phyloP scores from a whole-genome alignment of 1,140 invertebrate genomes.

The Lasioglossum albipes region DNA sequence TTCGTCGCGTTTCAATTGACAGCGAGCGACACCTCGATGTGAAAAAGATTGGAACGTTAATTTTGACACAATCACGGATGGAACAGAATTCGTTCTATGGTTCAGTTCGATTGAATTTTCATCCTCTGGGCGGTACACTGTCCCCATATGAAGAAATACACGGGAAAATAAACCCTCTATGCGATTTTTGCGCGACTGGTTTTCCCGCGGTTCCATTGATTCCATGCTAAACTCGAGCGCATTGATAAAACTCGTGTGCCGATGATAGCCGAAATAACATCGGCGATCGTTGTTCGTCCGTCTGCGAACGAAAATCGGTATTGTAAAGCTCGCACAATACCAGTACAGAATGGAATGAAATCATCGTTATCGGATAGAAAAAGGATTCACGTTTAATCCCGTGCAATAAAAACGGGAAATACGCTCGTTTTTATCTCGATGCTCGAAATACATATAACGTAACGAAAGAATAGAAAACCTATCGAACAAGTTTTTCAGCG shows the following conservation, averaged over 20 bases:
- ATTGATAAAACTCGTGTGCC: constrained; percentile 45
- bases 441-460: too few species aligned
- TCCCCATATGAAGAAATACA: constrained; percentile 10
- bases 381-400: not conserved
- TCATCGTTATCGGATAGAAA: not conserved
- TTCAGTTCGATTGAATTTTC: not conserved
- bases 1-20: too few species aligned
- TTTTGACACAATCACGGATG: not conserved
- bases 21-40: too few species aligned
- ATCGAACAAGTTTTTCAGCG: too few species aligned
- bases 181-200: constrained; percentile 61
- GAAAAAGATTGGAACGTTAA: constrained; percentile 11
- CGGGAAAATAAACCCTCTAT: constrained; percentile 25
- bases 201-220: constrained; percentile 42
- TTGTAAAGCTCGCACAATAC: constrained; percentile 1
- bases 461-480: too few species aligned
- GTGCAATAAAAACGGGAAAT: not conserved
- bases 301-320: not conserved
- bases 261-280: constrained; percentile 22
- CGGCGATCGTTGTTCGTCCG: not conserved
- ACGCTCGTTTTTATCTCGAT: not conserved
- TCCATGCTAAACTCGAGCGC: constrained; percentile 47
- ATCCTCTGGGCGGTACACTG: not conserved
- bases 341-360: not conserved
- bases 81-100: constrained; percentile 19